Evolutionary conservation across 2,888 invertebrate species (phyloP).

Genomic region (Epinotia bilunana): DNA sequence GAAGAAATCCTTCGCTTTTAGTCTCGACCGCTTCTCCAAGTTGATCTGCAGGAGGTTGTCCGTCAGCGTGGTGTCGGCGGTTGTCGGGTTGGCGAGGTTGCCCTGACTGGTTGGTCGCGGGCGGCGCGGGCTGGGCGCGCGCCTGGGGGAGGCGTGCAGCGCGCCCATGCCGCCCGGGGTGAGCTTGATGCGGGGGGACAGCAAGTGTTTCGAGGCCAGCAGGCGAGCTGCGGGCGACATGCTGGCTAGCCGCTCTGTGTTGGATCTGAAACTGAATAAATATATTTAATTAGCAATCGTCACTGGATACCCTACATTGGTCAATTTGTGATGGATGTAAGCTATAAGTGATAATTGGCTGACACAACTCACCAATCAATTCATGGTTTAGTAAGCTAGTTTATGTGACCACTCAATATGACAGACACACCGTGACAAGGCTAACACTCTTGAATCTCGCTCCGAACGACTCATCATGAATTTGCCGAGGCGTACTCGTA

Average conservation of each 20-base stretch:
- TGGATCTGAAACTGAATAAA: constrained; percentile 79
- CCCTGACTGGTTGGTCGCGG: constrained; percentile 40
- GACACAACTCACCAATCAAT: too few species aligned
- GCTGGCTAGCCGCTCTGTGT: constrained; percentile 91
- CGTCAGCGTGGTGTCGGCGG: constrained; percentile 81
- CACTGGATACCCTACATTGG: background rate
- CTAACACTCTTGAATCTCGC: too few species aligned
- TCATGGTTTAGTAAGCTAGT: too few species aligned
- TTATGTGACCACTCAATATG: too few species aligned
- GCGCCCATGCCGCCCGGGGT: constrained; percentile 73
- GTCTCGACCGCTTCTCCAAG: constrained; percentile 88
- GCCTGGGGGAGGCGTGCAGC: constrained; percentile 63
- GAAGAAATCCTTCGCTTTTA: constrained; percentile 93
- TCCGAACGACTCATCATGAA: too few species aligned
- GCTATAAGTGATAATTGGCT: too few species aligned
- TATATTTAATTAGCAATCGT: constrained; percentile 50
- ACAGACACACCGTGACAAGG: too few species aligned
- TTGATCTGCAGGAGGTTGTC: constrained; percentile 94
- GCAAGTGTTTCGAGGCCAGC: constrained; percentile 88
- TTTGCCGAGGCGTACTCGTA: background rate
- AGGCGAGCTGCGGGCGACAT: constrained; percentile 98
- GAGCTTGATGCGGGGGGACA: constrained; percentile 75
- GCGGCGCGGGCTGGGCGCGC: constrained; percentile 58
- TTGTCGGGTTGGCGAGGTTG: constrained; percentile 48
- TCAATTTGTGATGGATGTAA: too few species aligned